Evolutionary conservation across 2,888 invertebrate genomes (phyloP).

Genomic region (Dorcus parallelipipedus): DNA sequence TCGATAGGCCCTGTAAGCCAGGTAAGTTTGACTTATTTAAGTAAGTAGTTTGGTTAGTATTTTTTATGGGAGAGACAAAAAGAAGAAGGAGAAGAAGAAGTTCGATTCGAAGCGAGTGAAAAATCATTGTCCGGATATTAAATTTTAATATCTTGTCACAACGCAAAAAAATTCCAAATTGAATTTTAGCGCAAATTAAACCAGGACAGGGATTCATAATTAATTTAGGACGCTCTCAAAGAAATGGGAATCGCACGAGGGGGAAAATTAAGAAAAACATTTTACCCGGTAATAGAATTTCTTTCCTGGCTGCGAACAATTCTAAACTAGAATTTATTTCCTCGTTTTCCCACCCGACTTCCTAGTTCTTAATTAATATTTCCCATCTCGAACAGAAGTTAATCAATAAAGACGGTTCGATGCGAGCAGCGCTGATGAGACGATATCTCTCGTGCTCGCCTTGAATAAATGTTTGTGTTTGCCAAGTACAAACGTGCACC

Average conservation of each 20-base stretch:
- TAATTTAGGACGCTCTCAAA: constrained; percentile 1
- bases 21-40: constrained; percentile 35
- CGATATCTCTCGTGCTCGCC: no score
- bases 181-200: background rate
- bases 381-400: no score
- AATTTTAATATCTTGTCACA: background rate
- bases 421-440: no score
- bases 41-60: background rate
- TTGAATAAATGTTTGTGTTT: no score
- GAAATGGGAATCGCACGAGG: background rate
- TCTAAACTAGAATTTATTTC: no score
- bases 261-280: constrained; percentile 5
- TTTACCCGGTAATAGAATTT: constrained; percentile 1
- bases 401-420: no score
- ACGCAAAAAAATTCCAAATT: background rate
- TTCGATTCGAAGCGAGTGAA: background rate
- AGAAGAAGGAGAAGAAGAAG: background rate
- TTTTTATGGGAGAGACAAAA: background rate
- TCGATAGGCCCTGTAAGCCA: constrained; percentile 59
- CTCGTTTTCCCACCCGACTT: background rate
- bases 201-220: background rate
- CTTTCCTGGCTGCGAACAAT: background rate
- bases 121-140: background rate
- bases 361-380: background rate
- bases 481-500: no score